Conservation (phyloP, 2,113 vertebrate species). For the Toxotes jaculatrix region DNA sequence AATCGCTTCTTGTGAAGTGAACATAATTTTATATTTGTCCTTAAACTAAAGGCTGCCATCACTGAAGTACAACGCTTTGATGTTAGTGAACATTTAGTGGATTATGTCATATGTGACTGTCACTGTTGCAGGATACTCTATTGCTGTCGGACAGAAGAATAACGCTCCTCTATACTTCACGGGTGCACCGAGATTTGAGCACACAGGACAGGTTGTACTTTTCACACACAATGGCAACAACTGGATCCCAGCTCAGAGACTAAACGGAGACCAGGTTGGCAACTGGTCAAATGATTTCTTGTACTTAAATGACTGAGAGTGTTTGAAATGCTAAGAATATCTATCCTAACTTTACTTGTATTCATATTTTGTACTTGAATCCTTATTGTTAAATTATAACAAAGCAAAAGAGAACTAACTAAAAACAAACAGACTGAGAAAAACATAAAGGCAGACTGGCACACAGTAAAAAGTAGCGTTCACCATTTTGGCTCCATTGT, state of each 20-base stretch:
- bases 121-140: slow-evolving; percentile 77
- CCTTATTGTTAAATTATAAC: too few relatives aligned
- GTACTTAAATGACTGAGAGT: too few relatives aligned
- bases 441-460: too few relatives aligned
- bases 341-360: too few relatives aligned
- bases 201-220: slow-evolving; percentile 77
- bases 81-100: not conserved
- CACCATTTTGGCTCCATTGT: too few relatives aligned
- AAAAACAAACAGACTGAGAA: too few relatives aligned
- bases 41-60: too few relatives aligned
- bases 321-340: too few relatives aligned
- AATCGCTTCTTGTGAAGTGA: not conserved
- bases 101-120: not conserved
- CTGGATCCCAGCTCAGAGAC: slow-evolving; percentile 54
- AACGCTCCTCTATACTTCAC: slow-evolving; percentile 66
- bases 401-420: too few relatives aligned
- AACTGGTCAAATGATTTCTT: not conserved
- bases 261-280: slow-evolving; percentile 76
- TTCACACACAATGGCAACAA: slow-evolving; percentile 37
- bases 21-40: not conserved
- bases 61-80: not conserved
- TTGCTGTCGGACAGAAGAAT: slow-evolving; percentile 70
- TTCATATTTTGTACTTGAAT: too few relatives aligned
- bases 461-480: too few relatives aligned
- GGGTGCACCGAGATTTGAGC: slow-evolving; percentile 80